Percentiles rank a stretch among this genome's conserved stretches.
phyloP scores from a whole-genome alignment of 2,888 invertebrate genomes.

The Trissolcus japonicus region DNA sequence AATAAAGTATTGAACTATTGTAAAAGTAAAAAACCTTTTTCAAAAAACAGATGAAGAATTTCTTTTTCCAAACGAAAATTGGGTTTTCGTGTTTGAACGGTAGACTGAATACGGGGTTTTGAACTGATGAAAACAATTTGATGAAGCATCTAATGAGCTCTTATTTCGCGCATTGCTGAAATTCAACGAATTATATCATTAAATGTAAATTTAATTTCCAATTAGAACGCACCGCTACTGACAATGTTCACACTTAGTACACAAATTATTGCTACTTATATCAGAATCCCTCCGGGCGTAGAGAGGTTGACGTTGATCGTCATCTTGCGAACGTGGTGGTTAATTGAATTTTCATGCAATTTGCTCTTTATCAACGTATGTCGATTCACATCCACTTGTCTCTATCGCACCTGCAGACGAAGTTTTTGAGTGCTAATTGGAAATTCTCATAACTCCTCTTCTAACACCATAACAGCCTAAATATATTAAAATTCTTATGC shows the following conservation, averaged over 20 bases:
- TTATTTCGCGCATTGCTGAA: too few relatives aligned
- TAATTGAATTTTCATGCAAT: slow-evolving; percentile 56
- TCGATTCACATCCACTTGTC: slow-evolving; percentile 28
- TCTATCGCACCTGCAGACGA: slow-evolving; percentile 32
- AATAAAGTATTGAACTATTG: too few relatives aligned
- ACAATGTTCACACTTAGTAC: slow-evolving; percentile 20
- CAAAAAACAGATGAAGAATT: too few relatives aligned
- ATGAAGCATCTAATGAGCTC: too few relatives aligned
- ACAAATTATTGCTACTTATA: slow-evolving; percentile 44
- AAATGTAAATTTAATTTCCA: slow-evolving; percentile 11
- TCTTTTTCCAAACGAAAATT: too few relatives aligned
- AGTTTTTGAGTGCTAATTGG: slow-evolving; percentile 44
- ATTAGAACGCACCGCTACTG: slow-evolving; percentile 11
- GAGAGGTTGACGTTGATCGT: slow-evolving; percentile 32
- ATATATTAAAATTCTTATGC: slow-evolving; percentile 24
- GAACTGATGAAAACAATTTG: too few relatives aligned
- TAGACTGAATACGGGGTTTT: too few relatives aligned
- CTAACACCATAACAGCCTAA: slow-evolving; percentile 14
- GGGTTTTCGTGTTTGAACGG: too few relatives aligned
- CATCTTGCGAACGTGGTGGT: slow-evolving; percentile 43
- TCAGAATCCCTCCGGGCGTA: slow-evolving; percentile 21
- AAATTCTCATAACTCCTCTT: slow-evolving; percentile 40
- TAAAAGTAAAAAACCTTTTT: too few relatives aligned
- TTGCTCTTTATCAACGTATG: slow-evolving; percentile 35
- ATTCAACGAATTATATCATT: slow-evolving; percentile 2